Evolutionary conservation across 2,113 vertebrate genomes (phyloP).

Genomic region (Terrapene triunguis): DNA sequence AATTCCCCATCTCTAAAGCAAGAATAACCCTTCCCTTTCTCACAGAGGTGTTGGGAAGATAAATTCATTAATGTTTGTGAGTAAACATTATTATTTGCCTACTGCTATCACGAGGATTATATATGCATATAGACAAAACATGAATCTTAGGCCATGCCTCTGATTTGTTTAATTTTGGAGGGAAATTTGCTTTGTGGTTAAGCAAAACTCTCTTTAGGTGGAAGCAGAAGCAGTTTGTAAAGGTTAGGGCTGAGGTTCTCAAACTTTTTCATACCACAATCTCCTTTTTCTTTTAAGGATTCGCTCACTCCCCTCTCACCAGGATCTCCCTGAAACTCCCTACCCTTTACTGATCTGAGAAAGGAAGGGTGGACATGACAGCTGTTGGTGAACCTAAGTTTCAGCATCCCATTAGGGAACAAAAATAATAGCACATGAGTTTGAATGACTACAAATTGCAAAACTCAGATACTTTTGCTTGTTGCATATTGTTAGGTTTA

Average conservation of each 20-base stretch:
- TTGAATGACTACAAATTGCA: constrained; percentile 38
- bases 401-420: constrained; percentile 13
- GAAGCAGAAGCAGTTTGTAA: not conserved
- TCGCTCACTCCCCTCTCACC: fast-evolving
- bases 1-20: not conserved
- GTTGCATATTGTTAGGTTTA: not conserved
- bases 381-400: fast-evolving
- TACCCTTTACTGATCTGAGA: not conserved
- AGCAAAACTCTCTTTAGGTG: fast-evolving
- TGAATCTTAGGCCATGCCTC: not conserved
- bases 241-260: fast-evolving
- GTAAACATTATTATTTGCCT: not conserved
- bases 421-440: constrained; percentile 34
- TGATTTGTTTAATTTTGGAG: not conserved
- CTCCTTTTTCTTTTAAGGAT: not conserved
- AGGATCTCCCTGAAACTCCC: not conserved
- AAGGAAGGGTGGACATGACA: not conserved
- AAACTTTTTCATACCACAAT: not conserved
- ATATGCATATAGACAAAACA: not conserved
- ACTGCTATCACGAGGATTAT: not conserved
- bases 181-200: not conserved
- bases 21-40: not conserved
- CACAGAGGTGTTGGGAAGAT: not conserved
- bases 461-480: constrained; percentile 6
- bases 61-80: not conserved